phyloP scores from a whole-genome alignment of 2,797 vertebrate genomes.

The Peromyscus eremicus region DNA sequence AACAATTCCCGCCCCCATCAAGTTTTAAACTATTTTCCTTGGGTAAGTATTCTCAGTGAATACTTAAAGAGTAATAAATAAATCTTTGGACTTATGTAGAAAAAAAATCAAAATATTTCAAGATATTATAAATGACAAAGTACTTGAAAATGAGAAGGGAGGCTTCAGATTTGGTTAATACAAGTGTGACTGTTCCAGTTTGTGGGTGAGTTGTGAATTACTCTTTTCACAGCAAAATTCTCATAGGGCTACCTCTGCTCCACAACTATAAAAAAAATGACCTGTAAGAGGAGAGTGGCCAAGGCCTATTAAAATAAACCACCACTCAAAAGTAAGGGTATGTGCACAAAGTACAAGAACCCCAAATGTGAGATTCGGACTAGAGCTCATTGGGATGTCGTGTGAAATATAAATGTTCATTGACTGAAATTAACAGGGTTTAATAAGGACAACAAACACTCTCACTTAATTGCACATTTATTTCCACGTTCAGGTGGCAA shows the following conservation, averaged over 20 bases:
- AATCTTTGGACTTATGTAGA: conserved; percentile 1
- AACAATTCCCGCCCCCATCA: neutral
- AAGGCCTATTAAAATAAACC: conserved; percentile 74
- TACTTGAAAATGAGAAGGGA: conserved; percentile 62
- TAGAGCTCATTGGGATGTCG: conserved; percentile 64
- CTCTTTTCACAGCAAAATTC: conserved; percentile 64
- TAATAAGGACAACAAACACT: conserved; percentile 85
- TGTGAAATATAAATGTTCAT: conserved; percentile 77
- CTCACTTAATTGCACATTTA: conserved; percentile 86
- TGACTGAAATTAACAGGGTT: conserved; percentile 83
- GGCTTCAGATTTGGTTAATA: conserved; percentile 65
- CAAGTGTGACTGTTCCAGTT: conserved; percentile 54
- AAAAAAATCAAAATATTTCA: conserved; percentile 48
- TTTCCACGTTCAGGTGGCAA: conserved; percentile 88
- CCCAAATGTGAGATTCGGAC: conserved; percentile 59
- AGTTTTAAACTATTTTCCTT: conserved; percentile 21
- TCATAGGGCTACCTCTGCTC: conserved; percentile 55
- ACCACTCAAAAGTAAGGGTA: conserved; percentile 55
- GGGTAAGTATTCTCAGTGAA: conserved; percentile 42
- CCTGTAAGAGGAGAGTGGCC: conserved; percentile 59
- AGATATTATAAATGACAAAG: conserved; percentile 54
- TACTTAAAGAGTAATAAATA: conserved; percentile 61
- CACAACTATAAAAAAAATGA: conserved; percentile 64
- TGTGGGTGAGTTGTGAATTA: conserved; percentile 54
- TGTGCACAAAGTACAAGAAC: conserved; percentile 54